These are phyloP conservation scores for Drosophila nr. fundita DNA, from an alignment of 2,888 invertebrate genomes.

Conservation along the genomic window DNA sequence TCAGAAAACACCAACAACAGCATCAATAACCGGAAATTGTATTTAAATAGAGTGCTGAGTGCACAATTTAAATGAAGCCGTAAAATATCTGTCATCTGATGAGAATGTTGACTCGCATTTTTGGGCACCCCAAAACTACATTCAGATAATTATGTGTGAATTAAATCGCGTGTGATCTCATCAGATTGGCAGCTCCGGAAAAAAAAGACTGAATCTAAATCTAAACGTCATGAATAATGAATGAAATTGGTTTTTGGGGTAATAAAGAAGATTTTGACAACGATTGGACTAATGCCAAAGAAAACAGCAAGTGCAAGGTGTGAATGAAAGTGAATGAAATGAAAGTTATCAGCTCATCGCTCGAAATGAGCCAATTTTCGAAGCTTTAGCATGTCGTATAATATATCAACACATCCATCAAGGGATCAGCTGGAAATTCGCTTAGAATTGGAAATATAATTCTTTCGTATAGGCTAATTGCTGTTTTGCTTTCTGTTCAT, in stretches of 20 bases:
- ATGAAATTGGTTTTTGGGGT: constrained; percentile 30
- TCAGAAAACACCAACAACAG: constrained; percentile 15
- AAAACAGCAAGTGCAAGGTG: constrained; percentile 48
- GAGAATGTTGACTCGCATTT: constrained; percentile 23
- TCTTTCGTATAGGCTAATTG: constrained; percentile 69
- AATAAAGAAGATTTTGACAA: constrained; percentile 46
- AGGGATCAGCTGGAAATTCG: constrained; percentile 38
- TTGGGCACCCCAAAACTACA: constrained; percentile 20
- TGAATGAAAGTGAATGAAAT: constrained; percentile 74
- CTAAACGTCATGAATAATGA: constrained; percentile 39
- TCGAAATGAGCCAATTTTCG: constrained; percentile 45
- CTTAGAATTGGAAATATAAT: constrained; percentile 74
- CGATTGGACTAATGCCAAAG: constrained; percentile 54
- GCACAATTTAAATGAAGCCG: constrained; percentile 42
- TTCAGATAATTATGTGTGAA: constrained; percentile 22
- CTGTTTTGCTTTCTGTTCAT: constrained; percentile 64
- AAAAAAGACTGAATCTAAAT: not conserved
- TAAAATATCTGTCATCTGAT: constrained; percentile 33
- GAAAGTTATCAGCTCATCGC: constrained; percentile 64
- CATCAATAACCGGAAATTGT: constrained; percentile 62
- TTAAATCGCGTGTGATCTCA: constrained; percentile 35
- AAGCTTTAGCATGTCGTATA: constrained; percentile 36
- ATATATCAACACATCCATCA: constrained; percentile 39
- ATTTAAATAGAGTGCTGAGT: constrained; percentile 62
- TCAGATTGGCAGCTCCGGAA: constrained; percentile 48